Conservation (phyloP, 2,113 vertebrate species). For the Boleophthalmus pectinirostris region DNA sequence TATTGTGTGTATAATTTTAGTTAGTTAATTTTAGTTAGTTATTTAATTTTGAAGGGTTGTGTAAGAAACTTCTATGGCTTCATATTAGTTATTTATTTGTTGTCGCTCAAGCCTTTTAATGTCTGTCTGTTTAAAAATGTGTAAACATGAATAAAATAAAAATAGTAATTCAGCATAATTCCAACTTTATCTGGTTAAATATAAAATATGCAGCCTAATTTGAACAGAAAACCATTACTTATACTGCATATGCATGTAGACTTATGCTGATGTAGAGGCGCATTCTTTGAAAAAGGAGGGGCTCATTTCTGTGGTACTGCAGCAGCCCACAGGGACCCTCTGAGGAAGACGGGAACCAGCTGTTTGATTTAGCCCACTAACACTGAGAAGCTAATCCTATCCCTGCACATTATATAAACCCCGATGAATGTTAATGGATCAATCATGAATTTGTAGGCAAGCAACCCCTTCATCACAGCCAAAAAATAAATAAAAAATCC, state of each 20-base stretch:
- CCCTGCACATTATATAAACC: conserved; percentile 55
- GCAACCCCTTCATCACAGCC: conserved; percentile 50
- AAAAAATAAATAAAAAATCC: background rate
- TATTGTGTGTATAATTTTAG: too few species aligned
- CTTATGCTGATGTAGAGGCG: conserved; percentile 53
- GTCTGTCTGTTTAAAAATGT: too few species aligned
- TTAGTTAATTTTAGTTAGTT: too few species aligned
- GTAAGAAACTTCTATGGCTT: too few species aligned
- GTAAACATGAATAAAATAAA: too few species aligned
- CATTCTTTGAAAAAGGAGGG: conserved; percentile 28
- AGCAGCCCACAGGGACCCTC: conserved; percentile 43
- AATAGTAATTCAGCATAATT: too few species aligned
- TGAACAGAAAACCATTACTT: background rate
- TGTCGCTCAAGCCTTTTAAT: too few species aligned
- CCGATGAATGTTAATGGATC: conserved; percentile 67
- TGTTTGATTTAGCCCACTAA: conserved; percentile 66
- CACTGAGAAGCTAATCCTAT: conserved; percentile 61
- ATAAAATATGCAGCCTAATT: too few species aligned
- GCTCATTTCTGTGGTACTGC: conserved; percentile 52
- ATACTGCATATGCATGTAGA: conserved; percentile 11
- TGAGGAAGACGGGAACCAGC: conserved; percentile 64
- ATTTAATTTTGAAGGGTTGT: too few species aligned
- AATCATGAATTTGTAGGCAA: conserved; percentile 48
- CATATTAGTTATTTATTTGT: too few species aligned
- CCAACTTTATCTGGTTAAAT: too few species aligned